A percentile compares a stretch with the other conserved stretches of the same genome.
These are phyloP conservation scores for Chaetophractus vellerosus DNA, from an alignment of 2,797 vertebrate genomes.

Conservation along the genomic window DNA sequence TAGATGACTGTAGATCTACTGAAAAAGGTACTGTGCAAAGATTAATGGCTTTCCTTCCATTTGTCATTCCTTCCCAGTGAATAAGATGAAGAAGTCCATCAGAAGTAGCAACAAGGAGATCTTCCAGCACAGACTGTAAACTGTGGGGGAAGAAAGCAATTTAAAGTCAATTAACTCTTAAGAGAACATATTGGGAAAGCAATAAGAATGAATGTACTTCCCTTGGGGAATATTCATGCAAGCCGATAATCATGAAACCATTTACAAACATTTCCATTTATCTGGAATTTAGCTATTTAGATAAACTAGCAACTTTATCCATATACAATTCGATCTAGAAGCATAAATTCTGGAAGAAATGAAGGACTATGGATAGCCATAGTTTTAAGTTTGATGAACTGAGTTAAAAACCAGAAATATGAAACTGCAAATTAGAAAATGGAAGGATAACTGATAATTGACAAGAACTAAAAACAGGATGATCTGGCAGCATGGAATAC, in stretches of 20 bases:
- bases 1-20: conserved; percentile 96
- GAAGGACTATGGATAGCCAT: background rate
- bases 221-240: background rate
- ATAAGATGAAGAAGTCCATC: conserved; percentile 97
- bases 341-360: conserved; percentile 6
- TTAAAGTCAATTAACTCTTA: conserved; percentile 60
- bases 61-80: conserved; percentile 97
- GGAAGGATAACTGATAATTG: background rate
- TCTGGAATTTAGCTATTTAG: conserved; percentile 9
- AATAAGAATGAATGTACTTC: conserved; percentile 10
- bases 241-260: conserved; percentile 48
- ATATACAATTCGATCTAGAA: conserved; percentile 55
- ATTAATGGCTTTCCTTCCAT: conserved; percentile 96
- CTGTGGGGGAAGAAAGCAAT: conserved; percentile 87
- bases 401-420: conserved; percentile 65
- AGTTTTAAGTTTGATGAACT: conserved; percentile 8
- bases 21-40: conserved; percentile 97
- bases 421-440: conserved; percentile 34
- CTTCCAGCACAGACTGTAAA: conserved; percentile 96
- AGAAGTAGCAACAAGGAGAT: conserved; percentile 96
- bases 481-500: background rate
- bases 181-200: conserved; percentile 14
- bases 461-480: conserved; percentile 14
- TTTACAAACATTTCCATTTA: conserved; percentile 13
- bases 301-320: background rate